A percentile compares a stretch with the other conserved stretches of the same genome.
These are phyloP conservation scores for Oreamnos americanus DNA, from an alignment of 2,113 vertebrate genomes.

Conservation along the genomic window DNA sequence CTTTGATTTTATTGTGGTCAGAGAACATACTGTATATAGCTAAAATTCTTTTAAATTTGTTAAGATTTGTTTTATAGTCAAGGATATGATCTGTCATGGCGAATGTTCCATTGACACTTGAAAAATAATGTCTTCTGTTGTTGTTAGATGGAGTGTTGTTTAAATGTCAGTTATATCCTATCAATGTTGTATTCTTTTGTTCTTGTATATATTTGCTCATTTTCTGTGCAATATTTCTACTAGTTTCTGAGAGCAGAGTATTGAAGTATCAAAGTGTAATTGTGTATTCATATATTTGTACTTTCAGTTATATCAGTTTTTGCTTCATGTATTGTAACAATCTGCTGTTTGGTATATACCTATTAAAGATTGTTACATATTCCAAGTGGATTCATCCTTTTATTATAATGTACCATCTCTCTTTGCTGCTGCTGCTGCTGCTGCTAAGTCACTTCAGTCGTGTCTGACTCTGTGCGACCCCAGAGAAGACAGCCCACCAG, in stretches of 20 bases:
- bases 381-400: neutral
- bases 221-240: neutral
- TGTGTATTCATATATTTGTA: neutral
- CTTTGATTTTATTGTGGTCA: neutral
- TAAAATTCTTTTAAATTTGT: neutral
- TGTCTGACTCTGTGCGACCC: too few relatives aligned
- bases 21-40: neutral
- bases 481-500: too few relatives aligned
- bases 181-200: neutral
- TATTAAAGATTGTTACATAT: neutral
- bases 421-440: neutral
- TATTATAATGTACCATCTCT: neutral
- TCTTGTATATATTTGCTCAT: neutral
- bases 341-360: neutral
- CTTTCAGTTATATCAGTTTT: neutral
- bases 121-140: neutral
- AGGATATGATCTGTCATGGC: neutral
- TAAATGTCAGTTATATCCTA: neutral
- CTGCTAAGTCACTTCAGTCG: too few relatives aligned
- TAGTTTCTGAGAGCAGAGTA: neutral
- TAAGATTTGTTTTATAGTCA: neutral
- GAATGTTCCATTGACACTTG: neutral
- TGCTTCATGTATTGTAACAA: neutral
- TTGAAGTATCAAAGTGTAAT: neutral
- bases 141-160: neutral